Base-by-base conservation (phyloP, 2,888 invertebrate species). In the Andrena praecox region DNA sequence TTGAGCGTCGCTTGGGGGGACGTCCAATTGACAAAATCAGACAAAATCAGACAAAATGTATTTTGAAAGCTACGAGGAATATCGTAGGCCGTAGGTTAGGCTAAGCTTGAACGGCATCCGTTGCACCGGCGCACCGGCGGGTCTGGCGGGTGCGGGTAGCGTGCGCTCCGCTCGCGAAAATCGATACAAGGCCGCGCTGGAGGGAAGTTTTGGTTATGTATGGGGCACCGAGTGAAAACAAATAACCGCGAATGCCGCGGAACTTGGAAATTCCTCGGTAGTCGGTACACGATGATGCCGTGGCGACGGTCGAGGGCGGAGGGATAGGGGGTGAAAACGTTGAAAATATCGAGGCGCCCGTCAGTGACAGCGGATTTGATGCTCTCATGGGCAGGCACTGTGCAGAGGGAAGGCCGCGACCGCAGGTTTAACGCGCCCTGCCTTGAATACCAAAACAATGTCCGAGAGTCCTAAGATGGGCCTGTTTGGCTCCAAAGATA, bases 401-500 rank as follows among this genome's bases (percentile, higher is more conserved):
- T n/a, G 27, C 16, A 50, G 20, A 50, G 48, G 48, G 35, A 33
- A 67, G 33, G n/a, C 27, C 27, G 54, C 60, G 60, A 74, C 20
- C 27, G 78, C 62, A 82, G 69, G 74, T 79, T 64, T 75, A 76
- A 81, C 52, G 66, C 72, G 63, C 56, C 74, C 72, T 60, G 72
- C 75, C 60, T 56, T 63, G 80, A 82, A 71, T 59, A 72, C 82
- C 71, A 62, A 85, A 85, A 91, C 87, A 88, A 92, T 92, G 92
- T 92, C 92, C 73, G 91, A 91, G 80, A 83, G 87, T 85, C 78
- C 87, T 82, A 91, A 92, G 67, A 91, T 92, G 91, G 91, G 92
- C 91, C 91, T 92, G 71, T 89, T 91, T 81, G 92, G 92, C 91
- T 92, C 92, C 4, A 92, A 92, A 80, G 90, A 90, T 52, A 85